Percentiles rank a stretch among this genome's conserved stretches.
phyloP scores from a whole-genome alignment of 2,113 vertebrate genomes.

The Corynorhinus townsendii region DNA sequence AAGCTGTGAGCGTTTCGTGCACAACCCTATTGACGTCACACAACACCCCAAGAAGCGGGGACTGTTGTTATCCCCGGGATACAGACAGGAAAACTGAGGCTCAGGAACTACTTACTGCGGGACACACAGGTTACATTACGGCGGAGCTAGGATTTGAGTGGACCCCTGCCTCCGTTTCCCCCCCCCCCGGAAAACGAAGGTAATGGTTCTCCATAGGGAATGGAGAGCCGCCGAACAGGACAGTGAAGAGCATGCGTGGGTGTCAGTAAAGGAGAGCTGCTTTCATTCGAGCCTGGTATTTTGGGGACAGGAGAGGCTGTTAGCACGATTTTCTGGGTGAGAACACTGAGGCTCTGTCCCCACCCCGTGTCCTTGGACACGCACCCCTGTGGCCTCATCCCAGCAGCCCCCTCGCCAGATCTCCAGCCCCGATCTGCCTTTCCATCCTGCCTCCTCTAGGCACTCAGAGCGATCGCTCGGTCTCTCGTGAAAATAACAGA shows the following conservation, averaged over 20 bases:
- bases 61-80: background rate
- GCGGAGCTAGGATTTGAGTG: background rate
- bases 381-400: no score
- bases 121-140: accelerated
- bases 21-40: background rate
- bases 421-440: background rate
- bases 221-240: no score
- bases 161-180: background rate
- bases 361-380: accelerated
- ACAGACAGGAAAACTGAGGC: background rate
- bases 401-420: background rate
- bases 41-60: background rate
- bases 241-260: background rate
- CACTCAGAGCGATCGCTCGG: background rate
- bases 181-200: background rate
- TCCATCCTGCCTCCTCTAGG: background rate
- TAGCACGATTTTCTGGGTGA: background rate
- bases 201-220: background rate
- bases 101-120: background rate
- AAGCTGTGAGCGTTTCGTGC: no score
- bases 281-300: background rate
- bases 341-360: background rate
- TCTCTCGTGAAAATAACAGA: background rate
- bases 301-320: background rate
- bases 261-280: background rate